Conservation (phyloP, 2,888 invertebrate species). For the Romanomermis culicivorax region DNA sequence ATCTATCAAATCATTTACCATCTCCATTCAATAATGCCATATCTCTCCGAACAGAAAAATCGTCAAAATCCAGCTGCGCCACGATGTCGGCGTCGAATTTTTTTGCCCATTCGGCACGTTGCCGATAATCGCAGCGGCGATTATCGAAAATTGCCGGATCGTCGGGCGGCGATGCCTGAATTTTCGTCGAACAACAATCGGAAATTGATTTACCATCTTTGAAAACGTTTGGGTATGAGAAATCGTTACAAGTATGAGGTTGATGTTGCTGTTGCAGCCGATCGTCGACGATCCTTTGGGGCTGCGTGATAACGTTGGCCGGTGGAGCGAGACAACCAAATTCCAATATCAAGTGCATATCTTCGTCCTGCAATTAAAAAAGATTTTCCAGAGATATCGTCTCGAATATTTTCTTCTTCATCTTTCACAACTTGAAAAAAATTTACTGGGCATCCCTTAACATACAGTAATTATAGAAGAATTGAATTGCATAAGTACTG, state of each 20-base stretch:
- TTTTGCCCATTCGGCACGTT: slow-evolving; percentile 3
- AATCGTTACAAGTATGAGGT: background rate
- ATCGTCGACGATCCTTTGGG: too few species aligned
- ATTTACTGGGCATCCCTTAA: too few species aligned
- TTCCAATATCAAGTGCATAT: slow-evolving; percentile 12
- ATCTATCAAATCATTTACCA: too few species aligned
- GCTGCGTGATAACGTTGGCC: background rate
- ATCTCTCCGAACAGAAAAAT: slow-evolving; percentile 1
- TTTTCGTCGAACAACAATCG: slow-evolving; percentile 7
- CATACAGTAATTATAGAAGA: background rate
- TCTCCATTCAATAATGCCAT: background rate
- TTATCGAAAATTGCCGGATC: background rate
- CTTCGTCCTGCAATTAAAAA: slow-evolving; percentile 10
- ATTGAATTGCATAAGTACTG: too few species aligned
- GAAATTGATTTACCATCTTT: background rate
- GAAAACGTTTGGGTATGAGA: background rate
- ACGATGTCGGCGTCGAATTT: slow-evolving; percentile 26
- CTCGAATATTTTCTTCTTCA: background rate
- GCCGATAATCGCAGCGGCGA: background rate
- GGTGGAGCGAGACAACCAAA: background rate
- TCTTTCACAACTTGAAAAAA: background rate
- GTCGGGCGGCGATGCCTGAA: too few species aligned
- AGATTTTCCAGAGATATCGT: too few species aligned
- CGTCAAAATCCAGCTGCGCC: slow-evolving; percentile 26
- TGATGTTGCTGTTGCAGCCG: background rate